Evolutionary conservation across 2,113 vertebrate species (phyloP).

Genomic region (Seriola aureovittata): DNA sequence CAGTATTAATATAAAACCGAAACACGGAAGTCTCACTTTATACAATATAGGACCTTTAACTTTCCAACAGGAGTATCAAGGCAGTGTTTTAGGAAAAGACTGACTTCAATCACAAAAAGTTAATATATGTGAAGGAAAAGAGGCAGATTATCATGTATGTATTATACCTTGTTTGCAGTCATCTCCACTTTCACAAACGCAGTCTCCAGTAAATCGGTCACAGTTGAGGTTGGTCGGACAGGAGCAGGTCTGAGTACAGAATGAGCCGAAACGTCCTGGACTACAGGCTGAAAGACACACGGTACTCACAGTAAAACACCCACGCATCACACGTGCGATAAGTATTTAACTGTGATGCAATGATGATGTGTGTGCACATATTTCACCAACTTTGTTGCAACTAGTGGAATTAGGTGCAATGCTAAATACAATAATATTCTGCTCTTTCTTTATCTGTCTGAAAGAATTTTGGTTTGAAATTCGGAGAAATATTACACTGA

Average conservation of each 20-base stretch:
- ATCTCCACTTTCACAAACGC: constrained; percentile 73
- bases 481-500: background rate
- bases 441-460: background rate
- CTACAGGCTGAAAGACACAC: constrained; percentile 76
- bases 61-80: background rate
- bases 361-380: background rate
- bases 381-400: background rate
- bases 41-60: no score
- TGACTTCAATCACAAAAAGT: background rate
- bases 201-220: constrained; percentile 81
- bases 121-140: background rate
- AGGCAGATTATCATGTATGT: background rate
- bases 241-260: constrained; percentile 83
- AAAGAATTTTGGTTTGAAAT: background rate
- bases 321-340: background rate
- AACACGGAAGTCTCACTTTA: no score
- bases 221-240: constrained; percentile 81
- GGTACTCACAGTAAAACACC: background rate
- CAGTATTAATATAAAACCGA: no score
- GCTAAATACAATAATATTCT: background rate
- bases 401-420: no score
- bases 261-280: constrained; percentile 78
- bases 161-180: constrained; percentile 78
- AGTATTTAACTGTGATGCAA: no score
- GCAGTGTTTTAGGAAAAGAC: no score